Conservation (phyloP, 2,113 vertebrate genomes). For the Strix aluco region DNA sequence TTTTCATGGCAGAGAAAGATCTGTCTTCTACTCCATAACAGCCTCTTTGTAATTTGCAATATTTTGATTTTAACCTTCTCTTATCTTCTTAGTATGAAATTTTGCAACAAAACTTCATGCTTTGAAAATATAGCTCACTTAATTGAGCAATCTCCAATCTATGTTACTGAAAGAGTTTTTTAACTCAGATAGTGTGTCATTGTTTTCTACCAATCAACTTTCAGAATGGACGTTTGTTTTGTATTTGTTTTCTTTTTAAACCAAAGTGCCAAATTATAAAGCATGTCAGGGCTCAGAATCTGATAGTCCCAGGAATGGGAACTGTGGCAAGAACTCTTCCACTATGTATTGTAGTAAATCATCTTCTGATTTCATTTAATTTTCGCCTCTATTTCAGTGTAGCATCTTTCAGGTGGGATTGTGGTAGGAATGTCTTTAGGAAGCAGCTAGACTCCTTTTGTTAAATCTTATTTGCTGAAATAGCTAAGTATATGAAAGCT, state of each 20-base stretch:
- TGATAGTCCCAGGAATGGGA: background rate
- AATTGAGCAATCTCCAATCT: background rate
- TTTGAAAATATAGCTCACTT: background rate
- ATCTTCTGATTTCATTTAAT: background rate
- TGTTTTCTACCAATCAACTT: slow-evolving; percentile 47
- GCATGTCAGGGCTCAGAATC: background rate
- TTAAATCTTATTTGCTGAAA: background rate
- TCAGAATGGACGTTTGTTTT: slow-evolving; percentile 36
- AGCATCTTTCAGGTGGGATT: background rate
- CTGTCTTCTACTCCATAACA: background rate
- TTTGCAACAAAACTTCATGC: background rate
- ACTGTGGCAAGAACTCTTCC: background rate
- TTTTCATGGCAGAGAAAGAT: slow-evolving; percentile 5
- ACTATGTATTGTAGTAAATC: background rate
- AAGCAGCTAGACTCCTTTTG: background rate
- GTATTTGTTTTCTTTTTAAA: background rate
- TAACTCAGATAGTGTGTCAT: background rate
- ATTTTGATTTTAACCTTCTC: slow-evolving; percentile 10
- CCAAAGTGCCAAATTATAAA: background rate
- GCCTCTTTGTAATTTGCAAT: background rate
- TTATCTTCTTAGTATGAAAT: background rate
- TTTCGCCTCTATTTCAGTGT: background rate
- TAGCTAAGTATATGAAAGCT: background rate
- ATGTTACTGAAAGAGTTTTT: background rate
- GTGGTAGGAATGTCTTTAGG: background rate